Percentiles rank a stretch among this genome's conserved stretches.
Conservation (phyloP, 2,888 invertebrate species). For the Platycheirus rosarum region DNA sequence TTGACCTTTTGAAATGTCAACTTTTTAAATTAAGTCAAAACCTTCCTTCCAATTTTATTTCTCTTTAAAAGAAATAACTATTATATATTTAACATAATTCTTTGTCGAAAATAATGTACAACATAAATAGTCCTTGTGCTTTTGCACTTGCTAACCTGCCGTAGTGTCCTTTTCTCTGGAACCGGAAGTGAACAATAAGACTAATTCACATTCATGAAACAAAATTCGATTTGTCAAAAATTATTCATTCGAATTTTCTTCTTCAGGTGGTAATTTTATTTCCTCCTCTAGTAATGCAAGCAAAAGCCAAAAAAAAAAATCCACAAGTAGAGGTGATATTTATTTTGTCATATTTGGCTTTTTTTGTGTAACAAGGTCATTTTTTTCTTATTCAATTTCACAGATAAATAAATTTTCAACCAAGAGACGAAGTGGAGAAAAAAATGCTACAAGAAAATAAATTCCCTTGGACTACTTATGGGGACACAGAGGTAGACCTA, state of each 20-base stretch:
- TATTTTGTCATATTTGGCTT: conserved; percentile 10
- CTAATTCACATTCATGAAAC: conserved; percentile 6
- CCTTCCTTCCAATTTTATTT: too few species aligned
- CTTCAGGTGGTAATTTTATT: conserved; percentile 21
- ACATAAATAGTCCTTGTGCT: too few species aligned
- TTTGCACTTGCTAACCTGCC: too few species aligned
- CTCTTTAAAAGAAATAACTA: too few species aligned
- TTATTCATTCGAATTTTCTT: conserved; percentile 1
- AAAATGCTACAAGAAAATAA: not conserved
- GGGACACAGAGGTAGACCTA: not conserved
- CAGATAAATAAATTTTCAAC: conserved; percentile 1
- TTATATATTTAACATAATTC: too few species aligned
- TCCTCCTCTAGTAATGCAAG: not conserved
- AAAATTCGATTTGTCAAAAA: conserved; percentile 28
- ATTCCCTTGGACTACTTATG: conserved; percentile 55
- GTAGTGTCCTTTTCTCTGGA: not conserved
- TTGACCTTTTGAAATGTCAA: too few species aligned
- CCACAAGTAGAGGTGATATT: not conserved
- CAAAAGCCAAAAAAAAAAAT: not conserved
- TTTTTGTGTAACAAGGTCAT: conserved; percentile 3
- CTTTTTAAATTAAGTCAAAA: too few species aligned
- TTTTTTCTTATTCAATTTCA: conserved; percentile 10
- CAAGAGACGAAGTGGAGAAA: not conserved
- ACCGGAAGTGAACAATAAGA: conserved; percentile 1
- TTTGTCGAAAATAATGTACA: too few species aligned